These are phyloP conservation scores for Porites cylindrica DNA, from an alignment of 92 coral and sea anemone species.

Conservation along the genomic window DNA sequence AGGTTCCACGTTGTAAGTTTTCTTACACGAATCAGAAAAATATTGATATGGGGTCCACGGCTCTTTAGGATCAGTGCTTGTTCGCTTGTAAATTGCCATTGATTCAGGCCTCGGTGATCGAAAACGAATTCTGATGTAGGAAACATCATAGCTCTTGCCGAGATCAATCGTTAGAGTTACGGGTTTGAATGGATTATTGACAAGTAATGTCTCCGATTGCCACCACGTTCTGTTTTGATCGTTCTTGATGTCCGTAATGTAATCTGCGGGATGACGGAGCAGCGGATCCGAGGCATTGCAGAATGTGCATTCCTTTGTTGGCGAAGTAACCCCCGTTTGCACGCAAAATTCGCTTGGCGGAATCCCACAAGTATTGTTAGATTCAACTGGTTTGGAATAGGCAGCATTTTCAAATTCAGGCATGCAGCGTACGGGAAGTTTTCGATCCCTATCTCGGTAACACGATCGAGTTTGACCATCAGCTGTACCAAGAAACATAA, in stretches of 20 bases:
- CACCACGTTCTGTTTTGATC: slow-evolving; percentile 97
- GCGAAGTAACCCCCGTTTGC: slow-evolving; percentile 88
- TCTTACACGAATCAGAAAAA: slow-evolving; percentile 82
- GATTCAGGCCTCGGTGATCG: slow-evolving; percentile 97
- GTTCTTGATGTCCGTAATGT: slow-evolving; percentile 94
- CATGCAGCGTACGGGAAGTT: slow-evolving; percentile 80
- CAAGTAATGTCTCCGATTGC: slow-evolving; percentile 91
- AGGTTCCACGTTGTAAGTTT: slow-evolving; percentile 69
- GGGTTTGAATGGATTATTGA: slow-evolving; percentile 62
- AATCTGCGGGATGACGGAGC: slow-evolving; percentile 74
- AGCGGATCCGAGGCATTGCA: slow-evolving; percentile 68
- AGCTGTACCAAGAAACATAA: slow-evolving; percentile 21
- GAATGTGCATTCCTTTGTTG: slow-evolving; percentile 82
- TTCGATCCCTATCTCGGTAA: slow-evolving; percentile 52
- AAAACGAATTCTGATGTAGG: slow-evolving; percentile 94
- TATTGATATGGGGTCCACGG: slow-evolving; percentile 97
- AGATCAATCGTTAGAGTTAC: slow-evolving; percentile 89
- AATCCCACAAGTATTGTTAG: slow-evolving; percentile 96
- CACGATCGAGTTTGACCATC: slow-evolving; percentile 61
- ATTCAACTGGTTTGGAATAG: slow-evolving; percentile 71
- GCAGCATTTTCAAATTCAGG: slow-evolving; percentile 98
- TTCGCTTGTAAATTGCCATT: slow-evolving; percentile 94
- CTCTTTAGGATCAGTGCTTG: slow-evolving; percentile 70
- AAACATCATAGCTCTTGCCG: slow-evolving; percentile 95
- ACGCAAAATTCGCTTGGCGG: slow-evolving; percentile 90